Percentiles rank a stretch among this genome's conserved stretches.
Evolutionary conservation across 2,797 vertebrate species (phyloP).

Genomic region (Echeneis naucrates): DNA sequence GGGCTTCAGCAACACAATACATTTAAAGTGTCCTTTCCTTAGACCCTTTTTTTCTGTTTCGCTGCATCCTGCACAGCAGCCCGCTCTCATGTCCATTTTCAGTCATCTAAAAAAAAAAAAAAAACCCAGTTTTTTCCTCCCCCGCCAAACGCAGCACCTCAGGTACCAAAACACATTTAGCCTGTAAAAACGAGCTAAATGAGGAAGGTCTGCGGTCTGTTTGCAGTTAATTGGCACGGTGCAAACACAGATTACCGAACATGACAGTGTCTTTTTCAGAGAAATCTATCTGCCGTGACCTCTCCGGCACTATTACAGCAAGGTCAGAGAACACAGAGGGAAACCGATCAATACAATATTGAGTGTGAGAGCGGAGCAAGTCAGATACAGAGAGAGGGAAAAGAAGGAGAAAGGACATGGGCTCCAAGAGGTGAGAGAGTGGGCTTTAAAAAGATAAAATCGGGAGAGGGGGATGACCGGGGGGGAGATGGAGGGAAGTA

Average conservation of each 20-base stretch:
- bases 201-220: constrained; percentile 56
- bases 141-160: constrained; percentile 20
- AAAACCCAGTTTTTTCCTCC: not conserved
- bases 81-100: constrained; percentile 40
- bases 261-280: constrained; percentile 81
- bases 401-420: constrained; percentile 29
- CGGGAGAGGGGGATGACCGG: constrained; percentile 2
- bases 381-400: constrained; percentile 43
- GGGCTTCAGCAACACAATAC: constrained; percentile 50
- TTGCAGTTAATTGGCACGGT: constrained; percentile 78
- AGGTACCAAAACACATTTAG: constrained; percentile 42
- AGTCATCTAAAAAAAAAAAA: constrained; percentile 40
- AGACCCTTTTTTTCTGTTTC: constrained; percentile 49
- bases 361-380: constrained; percentile 60
- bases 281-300: constrained; percentile 81
- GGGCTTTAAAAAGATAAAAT: constrained; percentile 17
- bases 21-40: constrained; percentile 45
- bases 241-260: constrained; percentile 81
- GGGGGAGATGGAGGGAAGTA: constrained; percentile 9
- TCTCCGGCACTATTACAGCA: constrained; percentile 79
- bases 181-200: constrained; percentile 49
- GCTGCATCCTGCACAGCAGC: constrained; percentile 27
- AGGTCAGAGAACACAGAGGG: constrained; percentile 82
- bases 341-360: constrained; percentile 81
- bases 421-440: constrained; percentile 28